Base-by-base conservation (phyloP, 92 coral and sea anemone species). In the Heteractis magnifica region DNA sequence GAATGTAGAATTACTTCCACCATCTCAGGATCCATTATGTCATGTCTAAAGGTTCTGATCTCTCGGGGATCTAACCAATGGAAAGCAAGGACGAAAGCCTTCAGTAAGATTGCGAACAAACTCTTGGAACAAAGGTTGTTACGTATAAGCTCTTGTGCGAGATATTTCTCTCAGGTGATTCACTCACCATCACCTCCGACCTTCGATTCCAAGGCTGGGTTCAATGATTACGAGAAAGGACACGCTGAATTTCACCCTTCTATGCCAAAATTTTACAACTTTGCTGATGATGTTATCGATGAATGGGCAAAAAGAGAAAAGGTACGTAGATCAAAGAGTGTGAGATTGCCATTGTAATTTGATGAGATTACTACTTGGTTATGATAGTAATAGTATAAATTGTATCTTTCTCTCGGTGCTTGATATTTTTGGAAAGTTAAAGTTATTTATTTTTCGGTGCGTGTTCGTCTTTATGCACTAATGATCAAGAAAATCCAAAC, bases 221-320 rank as follows among this genome's bases (percentile, higher is more conserved):
- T 93, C 72, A 86, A 79, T 8, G 90, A 93, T 81, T 93, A 93
- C 82, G 88, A 89, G 64, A 85, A 91, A 75, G 97, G 82, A 62
- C 78, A 78, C 12, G 48, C 87, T 20, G 87, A 89, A 48, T 93
- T 89, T 72, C 75, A 49, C 55, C 78, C 92, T 5, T 84, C 88
- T 20, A 91, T 85, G 20, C 97, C 97, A 26, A 92, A 89, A 50
- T 93, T 81, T 77, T 93, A 89, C 81, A 93, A 93, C 81, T 93
- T 93, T 82, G 94, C 97, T 82, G 82, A 93, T 82, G 82, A 93
- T 72, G 86, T 87, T 16, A 34, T 93, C 8, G 94, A 93, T 52
- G 92, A 91, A 51, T 93, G 97, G 97, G 90, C 94, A 3, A 85
- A 70, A 56, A 89, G 79, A 51, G 94, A 91, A 59, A 88, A 83